Conservation (phyloP, 2,113 vertebrate genomes). For the Phyllostomus discolor region DNA sequence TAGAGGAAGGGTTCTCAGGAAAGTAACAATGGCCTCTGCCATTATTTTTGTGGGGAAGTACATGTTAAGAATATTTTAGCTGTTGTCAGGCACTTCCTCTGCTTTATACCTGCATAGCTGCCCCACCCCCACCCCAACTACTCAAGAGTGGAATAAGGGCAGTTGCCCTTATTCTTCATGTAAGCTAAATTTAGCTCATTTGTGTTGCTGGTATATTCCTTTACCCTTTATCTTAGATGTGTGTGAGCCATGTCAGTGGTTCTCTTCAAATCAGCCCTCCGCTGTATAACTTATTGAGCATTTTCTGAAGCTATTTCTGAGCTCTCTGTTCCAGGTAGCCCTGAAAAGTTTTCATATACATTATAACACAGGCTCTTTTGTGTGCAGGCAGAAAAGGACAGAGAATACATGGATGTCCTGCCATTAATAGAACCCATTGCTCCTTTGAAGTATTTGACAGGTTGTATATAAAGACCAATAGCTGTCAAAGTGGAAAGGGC, state of each 20-base stretch:
- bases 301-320: constrained; percentile 1
- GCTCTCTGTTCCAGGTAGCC: not conserved
- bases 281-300: not conserved
- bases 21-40: too few species aligned
- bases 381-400: not conserved
- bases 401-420: not conserved
- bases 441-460: constrained; percentile 23
- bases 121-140: too few species aligned
- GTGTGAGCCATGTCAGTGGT: not conserved
- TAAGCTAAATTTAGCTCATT: not conserved
- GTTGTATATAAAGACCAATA: not conserved
- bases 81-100: not conserved
- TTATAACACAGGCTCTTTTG: not conserved
- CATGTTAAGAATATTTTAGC: not conserved
- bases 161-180: not conserved
- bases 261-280: not conserved
- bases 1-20: too few species aligned
- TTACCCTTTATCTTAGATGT: not conserved
- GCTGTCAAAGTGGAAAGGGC: not conserved
- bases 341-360: constrained; percentile 5
- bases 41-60: not conserved
- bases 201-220: not conserved
- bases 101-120: not conserved
- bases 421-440: not conserved
- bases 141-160: not conserved